Evolutionary conservation across 2,113 vertebrate species (phyloP), one percentile per base, ranked within the genome.

Genomic region (Lampris megalopsis): DNA sequence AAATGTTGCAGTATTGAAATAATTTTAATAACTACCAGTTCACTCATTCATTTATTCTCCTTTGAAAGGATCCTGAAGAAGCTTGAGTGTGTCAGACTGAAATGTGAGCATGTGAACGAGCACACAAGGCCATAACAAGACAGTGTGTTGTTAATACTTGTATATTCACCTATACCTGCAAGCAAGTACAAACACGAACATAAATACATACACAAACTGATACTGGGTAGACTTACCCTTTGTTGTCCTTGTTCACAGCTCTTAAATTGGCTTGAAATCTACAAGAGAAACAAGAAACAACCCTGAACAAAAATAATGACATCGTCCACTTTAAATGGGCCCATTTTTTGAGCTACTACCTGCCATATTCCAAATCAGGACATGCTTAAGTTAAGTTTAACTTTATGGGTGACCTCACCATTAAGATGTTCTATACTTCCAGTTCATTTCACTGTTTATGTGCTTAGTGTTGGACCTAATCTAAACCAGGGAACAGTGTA

Each of bases 201-300:
- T 42, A 72, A 10, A 56, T 6, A 59, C 36, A 1, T 3, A 50
- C 52, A 63, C 2, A 9, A 6, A 54, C 9, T 62, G 13, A 52
- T 49, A 56, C 13, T 59, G 6, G 40, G 57, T 59, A 41, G 13
- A 95, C 96, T 94, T 95, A 97, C 96, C 95, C 95, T 95, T 89
- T 95, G 94, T 67, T 95, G 93, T 74, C 95, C 94, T 86, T 91
- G 92, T 91, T 95, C 95, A 94, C 94, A 95, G 93, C 90, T 97
- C 96, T 97, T 97, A 94, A 95, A 95, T 87, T 95, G 95, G 83
- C 94, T 94, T 86, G 94, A 92, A 92, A 93, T 92, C 95, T 96
- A 81, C 63, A 90, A 82, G 81, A 89, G 72, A 91, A 80, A 75
- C 81, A 88, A 86, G 78, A 61, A 73, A 73, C 59, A 76, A 56